These are phyloP conservation scores for Orthonevra nobilis DNA, from an alignment of 2,888 invertebrate species.

Conservation along the genomic window DNA sequence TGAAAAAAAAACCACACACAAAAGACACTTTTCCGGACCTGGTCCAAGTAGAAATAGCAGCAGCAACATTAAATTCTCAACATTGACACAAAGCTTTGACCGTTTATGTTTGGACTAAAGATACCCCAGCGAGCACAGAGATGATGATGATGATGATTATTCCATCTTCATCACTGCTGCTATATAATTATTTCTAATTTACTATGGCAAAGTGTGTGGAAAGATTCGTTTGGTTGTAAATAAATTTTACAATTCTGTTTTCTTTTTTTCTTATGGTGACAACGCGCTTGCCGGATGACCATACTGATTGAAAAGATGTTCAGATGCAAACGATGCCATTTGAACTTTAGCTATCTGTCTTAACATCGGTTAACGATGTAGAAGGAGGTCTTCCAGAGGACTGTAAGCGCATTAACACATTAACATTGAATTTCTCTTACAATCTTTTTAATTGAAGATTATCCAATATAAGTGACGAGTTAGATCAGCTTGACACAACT, in stretches of 20 bases:
- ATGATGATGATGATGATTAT: not conserved
- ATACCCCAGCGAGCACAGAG: no score
- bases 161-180: conserved; percentile 12
- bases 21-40: conserved; percentile 53
- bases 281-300: conserved; percentile 14
- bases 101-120: conserved; percentile 38
- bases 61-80: conserved; percentile 44
- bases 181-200: conserved; percentile 52
- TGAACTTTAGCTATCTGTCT: conserved; percentile 54
- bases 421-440: conserved; percentile 10
- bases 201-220: conserved; percentile 30
- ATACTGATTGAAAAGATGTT: conserved; percentile 27
- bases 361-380: conserved; percentile 22
- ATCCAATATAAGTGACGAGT: conserved; percentile 32
- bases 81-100: conserved; percentile 63
- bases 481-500: conserved; percentile 6
- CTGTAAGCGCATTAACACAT: conserved; percentile 28
- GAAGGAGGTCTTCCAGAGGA: conserved; percentile 1
- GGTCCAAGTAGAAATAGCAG: conserved; percentile 17
- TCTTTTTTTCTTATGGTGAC: conserved; percentile 9
- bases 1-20: no score
- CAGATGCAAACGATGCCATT: conserved; percentile 35
- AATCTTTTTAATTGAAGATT: conserved; percentile 53
- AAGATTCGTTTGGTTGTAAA: conserved; percentile 10
- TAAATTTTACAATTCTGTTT: no score